A percentile compares a stretch with the other conserved stretches of the same genome.
Evolutionary conservation across 2,113 vertebrate genomes (phyloP).

Genomic region (Anolis carolinensis): DNA sequence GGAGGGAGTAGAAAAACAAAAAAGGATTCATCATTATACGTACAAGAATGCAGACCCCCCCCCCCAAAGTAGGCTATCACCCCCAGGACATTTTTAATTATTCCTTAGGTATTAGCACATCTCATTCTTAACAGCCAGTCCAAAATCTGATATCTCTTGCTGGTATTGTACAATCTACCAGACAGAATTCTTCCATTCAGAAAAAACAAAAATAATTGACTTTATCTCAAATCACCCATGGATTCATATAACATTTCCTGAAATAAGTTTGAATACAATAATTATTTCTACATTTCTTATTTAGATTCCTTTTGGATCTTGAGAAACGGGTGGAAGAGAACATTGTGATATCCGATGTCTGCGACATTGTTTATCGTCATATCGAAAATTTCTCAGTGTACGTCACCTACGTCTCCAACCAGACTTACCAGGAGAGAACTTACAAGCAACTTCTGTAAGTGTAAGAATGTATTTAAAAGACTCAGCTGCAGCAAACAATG

Average conservation of each 20-base stretch:
- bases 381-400: constrained; percentile 88
- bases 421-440: constrained; percentile 94
- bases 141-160: not conserved
- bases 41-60: not conserved
- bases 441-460: constrained; percentile 95
- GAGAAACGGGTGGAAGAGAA: constrained; percentile 94
- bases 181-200: not conserved
- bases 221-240: not conserved
- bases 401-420: constrained; percentile 94
- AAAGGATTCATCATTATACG: not conserved
- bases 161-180: not conserved
- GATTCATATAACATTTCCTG: not conserved
- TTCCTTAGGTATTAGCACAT: not conserved
- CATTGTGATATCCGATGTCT: constrained; percentile 91
- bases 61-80: not conserved
- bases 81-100: not conserved
- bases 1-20: not conserved
- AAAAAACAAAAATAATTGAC: not conserved
- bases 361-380: constrained; percentile 90
- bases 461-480: not conserved
- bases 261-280: constrained; percentile 7
- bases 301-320: constrained; percentile 92
- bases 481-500: not conserved
- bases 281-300: constrained; percentile 48
- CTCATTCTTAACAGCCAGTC: not conserved